Conservation (phyloP, 2,113 vertebrate species). For the Cephalopterus ornatus region DNA sequence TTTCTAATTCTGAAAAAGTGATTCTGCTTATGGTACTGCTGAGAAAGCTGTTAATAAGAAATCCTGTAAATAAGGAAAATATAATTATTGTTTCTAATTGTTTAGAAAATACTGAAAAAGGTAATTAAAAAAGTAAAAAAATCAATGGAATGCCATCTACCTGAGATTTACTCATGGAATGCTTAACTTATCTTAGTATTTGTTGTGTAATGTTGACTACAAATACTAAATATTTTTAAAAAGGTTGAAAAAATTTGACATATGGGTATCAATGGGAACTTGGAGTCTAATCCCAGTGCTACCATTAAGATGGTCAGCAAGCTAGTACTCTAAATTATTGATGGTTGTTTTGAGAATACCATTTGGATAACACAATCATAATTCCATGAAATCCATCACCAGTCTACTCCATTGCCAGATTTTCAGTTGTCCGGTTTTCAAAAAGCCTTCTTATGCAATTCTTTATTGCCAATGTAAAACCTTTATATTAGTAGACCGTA, state of each 20-base stretch:
- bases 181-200: not conserved
- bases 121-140: not conserved
- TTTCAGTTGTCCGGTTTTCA: not conserved
- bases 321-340: not conserved
- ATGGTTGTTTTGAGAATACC: not conserved
- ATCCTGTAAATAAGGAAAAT: not conserved
- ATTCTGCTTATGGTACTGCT: not conserved
- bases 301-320: not conserved
- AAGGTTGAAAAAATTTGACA: not conserved
- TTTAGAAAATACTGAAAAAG: not conserved
- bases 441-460: not conserved
- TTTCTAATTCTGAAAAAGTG: not conserved
- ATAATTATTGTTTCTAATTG: not conserved
- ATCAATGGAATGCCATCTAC: not conserved
- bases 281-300: not conserved
- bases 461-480: not conserved
- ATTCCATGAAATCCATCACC: not conserved
- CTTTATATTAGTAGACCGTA: not conserved
- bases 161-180: not conserved
- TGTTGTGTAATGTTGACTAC: not conserved
- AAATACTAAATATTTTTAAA: not conserved
- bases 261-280: not conserved
- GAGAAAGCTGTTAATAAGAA: not conserved
- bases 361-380: not conserved
- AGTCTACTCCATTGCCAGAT: not conserved